Conservation (phyloP, 1,140 invertebrate genomes). For the Arion vulgaris region DNA sequence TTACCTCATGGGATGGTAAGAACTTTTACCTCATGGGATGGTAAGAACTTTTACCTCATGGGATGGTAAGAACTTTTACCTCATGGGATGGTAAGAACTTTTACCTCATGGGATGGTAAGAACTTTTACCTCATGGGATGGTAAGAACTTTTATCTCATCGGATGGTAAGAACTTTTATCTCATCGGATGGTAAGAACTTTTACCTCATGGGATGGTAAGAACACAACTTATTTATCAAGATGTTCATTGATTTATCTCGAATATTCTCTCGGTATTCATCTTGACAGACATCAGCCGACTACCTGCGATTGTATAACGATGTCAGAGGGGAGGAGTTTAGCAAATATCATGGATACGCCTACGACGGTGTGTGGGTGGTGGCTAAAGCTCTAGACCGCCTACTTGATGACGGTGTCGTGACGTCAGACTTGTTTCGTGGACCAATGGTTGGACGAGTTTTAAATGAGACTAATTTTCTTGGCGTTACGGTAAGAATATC, state of each 20-base stretch:
- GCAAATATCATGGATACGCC: constrained; percentile 95
- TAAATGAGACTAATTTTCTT: constrained; percentile 92
- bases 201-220: too few relatives aligned
- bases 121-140: too few relatives aligned
- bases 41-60: too few relatives aligned
- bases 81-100: too few relatives aligned
- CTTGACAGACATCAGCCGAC: constrained; percentile 85
- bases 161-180: too few relatives aligned
- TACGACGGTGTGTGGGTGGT: constrained; percentile 98
- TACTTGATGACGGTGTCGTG: constrained; percentile 50
- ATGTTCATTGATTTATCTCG: not conserved
- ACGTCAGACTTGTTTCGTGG: constrained; percentile 88
- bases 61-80: too few relatives aligned
- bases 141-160: too few relatives aligned
- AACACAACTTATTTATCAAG: not conserved
- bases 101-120: too few relatives aligned
- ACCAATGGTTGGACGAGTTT: constrained; percentile 86
- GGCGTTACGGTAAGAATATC: constrained; percentile 96
- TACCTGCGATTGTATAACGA: constrained; percentile 89
- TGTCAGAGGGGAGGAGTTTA: constrained; percentile 85
- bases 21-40: too few relatives aligned
- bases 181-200: too few relatives aligned
- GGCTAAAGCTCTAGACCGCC: constrained; percentile 74
- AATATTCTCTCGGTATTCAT: not conserved
- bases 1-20: too few relatives aligned